Evolutionary conservation across 2,797 vertebrate genomes (phyloP).

Genomic region (Sibirionetta formosa): DNA sequence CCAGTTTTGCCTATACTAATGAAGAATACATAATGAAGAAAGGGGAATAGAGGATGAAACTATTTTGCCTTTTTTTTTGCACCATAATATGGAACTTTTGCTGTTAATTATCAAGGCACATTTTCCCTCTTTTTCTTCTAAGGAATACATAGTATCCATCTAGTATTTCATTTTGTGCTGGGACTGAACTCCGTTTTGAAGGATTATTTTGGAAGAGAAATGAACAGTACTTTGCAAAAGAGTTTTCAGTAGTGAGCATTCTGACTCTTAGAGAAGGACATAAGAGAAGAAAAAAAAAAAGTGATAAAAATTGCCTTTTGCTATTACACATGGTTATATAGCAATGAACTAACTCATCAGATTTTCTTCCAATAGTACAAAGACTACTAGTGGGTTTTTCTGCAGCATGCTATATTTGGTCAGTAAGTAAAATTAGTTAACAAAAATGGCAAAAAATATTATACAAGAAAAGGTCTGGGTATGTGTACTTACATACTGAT

Average conservation of each 20-base stretch:
- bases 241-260: not conserved
- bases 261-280: not conserved
- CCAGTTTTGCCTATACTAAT: not conserved
- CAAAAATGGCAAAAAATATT: not conserved
- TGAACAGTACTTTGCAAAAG: not conserved
- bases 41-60: not conserved
- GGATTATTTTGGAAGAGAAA: not conserved
- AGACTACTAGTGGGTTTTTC: not conserved
- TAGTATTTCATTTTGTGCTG: not conserved
- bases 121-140: not conserved
- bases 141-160: not conserved
- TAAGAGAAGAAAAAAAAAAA: fast-evolving
- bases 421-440: not conserved
- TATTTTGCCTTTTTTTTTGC: not conserved
- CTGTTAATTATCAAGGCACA: not conserved
- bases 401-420: not conserved
- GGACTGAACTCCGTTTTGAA: not conserved
- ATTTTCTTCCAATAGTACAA: not conserved
- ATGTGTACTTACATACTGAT: not conserved
- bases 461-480: not conserved
- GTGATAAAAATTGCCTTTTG: not conserved
- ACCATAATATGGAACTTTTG: not conserved
- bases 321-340: not conserved
- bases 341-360: not conserved
- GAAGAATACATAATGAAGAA: not conserved